Evolutionary conservation across 2,113 vertebrate species (phyloP).

Genomic region (Forbesichthys papilliferus): DNA sequence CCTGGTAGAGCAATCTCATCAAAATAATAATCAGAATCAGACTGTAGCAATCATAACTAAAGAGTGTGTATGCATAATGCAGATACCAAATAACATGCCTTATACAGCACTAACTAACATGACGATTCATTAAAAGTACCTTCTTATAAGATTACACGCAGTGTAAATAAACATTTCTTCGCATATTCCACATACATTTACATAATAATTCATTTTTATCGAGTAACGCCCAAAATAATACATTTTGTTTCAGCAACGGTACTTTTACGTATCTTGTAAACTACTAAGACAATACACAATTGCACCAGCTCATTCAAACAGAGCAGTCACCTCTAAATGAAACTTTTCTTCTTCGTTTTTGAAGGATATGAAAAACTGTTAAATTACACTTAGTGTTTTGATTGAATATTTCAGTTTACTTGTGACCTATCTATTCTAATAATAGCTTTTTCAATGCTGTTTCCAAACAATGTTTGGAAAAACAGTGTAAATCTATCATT

Average conservation of each 20-base stretch:
- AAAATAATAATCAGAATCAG: too few species aligned
- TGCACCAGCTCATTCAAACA: not conserved
- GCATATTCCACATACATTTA: too few species aligned
- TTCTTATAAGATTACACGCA: too few species aligned
- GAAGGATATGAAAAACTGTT: not conserved
- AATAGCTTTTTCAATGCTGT: slow-evolving; percentile 3
- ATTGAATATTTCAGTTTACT: not conserved
- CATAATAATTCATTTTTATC: too few species aligned
- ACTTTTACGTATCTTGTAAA: not conserved
- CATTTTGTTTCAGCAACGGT: not conserved
- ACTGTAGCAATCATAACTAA: too few species aligned
- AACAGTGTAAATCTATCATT: slow-evolving; percentile 11
- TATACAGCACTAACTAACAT: too few species aligned
- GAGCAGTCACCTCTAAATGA: not conserved
- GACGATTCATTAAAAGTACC: too few species aligned
- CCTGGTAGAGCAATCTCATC: too few species aligned
- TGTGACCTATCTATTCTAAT: not conserved
- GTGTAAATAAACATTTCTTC: too few species aligned
- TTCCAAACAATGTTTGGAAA: slow-evolving; percentile 11
- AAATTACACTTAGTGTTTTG: slow-evolving; percentile 12
- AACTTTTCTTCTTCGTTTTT: not conserved
- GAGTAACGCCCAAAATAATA: too few species aligned
- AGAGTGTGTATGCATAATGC: too few species aligned
- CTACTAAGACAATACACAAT: not conserved
- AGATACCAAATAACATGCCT: too few species aligned